Base-by-base conservation (phyloP, 1,140 invertebrate species). In the Drosophila dunni region DNA sequence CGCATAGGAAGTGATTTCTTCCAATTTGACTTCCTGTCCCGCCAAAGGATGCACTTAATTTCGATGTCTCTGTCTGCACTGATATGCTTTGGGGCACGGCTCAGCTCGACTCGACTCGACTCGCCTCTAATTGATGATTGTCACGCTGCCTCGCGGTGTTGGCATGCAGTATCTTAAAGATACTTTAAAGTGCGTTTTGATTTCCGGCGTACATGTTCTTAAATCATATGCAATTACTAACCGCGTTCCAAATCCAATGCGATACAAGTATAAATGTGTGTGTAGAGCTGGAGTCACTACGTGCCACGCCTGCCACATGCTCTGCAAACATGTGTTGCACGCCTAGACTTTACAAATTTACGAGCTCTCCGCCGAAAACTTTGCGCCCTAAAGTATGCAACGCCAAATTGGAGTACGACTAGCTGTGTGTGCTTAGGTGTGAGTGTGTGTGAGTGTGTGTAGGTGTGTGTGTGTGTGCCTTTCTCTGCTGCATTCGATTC, bases 381-480 rank as follows among this genome's bases (percentile, higher is more conserved):
- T 81, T 74, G 65, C 70, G 66, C 81, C 60, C 53, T 36, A 81
- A 86, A 67, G 74, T 85, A 85, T 85, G 81, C 81, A 78, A 62
- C 50, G 60, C 45, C 70, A 71, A 81, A 78, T 75, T 63, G 38
- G 11, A 38, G n/a, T 50, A 58, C 51, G 50, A 7, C 8, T 36
- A 13, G 13, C 33, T 29, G 3, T 17, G 7, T 29, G 48, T 40
- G 50, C n/a, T 48, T 46, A 40, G 7, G 36, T 11, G 6, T 36
- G n/a, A 34, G 38, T 36, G 8, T 46, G 50, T 24, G 54, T 17
- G 50, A 17, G 46, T 17, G n/a, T 38, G 42, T 56, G 15, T 42
- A 34, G 6, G 53, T 40, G 15, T 17, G 29, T 17, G 38, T 57
- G 36, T 56, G 11, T 40, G 36, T 24, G 50, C 24, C 29, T 29